A percentile compares a stretch with the other conserved stretches of the same genome.
Evolutionary conservation across 2,113 vertebrate genomes (phyloP).

Genomic region (Corythaeola cristata): DNA sequence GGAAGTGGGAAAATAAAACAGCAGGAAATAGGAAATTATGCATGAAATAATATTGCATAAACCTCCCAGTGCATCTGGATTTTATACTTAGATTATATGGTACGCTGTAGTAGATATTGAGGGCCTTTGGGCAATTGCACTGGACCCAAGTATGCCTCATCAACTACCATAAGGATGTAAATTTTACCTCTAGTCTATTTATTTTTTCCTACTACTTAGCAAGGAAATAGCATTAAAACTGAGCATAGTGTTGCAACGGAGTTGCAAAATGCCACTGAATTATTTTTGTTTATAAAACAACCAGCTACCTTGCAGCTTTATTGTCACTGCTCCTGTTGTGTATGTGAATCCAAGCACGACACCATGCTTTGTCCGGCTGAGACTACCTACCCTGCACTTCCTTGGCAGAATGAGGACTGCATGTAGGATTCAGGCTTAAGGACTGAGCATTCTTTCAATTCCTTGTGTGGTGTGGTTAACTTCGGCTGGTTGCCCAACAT

Average conservation of each 20-base stretch:
- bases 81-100: background rate
- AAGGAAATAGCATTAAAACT: background rate
- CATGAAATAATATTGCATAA: conserved; percentile 46
- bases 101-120: background rate
- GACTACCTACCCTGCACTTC: background rate
- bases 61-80: background rate
- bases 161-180: background rate
- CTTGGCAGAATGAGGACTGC: background rate
- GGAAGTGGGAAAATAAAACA: conserved; percentile 52
- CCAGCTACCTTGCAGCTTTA: background rate
- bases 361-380: background rate
- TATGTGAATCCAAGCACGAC: background rate
- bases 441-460: background rate
- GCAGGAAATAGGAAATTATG: conserved; percentile 51
- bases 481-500: background rate
- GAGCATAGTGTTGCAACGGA: background rate
- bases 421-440: background rate
- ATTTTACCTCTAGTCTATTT: background rate
- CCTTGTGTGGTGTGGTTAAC: fast-evolving
- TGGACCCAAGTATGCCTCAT: conserved; percentile 16
- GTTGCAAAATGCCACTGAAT: background rate
- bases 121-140: background rate
- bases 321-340: background rate
- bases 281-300: background rate
- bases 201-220: background rate